Evolutionary conservation across 1,140 invertebrate genomes (phyloP), one percentile per base, ranked within the genome.

Genomic region (Rhopalosiphum padi): DNA sequence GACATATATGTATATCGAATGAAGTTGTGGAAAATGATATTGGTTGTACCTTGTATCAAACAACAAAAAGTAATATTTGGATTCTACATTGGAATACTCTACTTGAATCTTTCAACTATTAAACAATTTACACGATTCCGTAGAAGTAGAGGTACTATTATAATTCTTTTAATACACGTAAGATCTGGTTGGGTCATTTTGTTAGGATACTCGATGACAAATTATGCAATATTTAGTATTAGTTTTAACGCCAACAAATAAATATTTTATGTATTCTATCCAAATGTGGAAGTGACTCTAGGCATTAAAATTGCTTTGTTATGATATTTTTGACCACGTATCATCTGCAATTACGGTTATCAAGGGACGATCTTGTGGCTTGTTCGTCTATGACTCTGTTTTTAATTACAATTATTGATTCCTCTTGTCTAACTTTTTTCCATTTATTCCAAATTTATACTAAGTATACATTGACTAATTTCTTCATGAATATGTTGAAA

Each of bases 301-400:
- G 94, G 94, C 43, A 46, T 46, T 46, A 46, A 23, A 94, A 68
- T 94, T 94, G 86, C 60, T 87, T 60, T 94, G 94, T 85, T 95
- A 95, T 2, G 95, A 95, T 93, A 95, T 90, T 83, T 95, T 95
- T 25, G 77, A 89, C 94, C 94, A 95, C 68, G 91, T 85, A n/a
- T 94, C 95, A 94, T 95, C 94, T 53, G 94, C 94, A 88, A 94
- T 94, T 43, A 95, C 95, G 18, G 94, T 94, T 53, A 95, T 94
- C 21, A 90, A 55, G 9, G 94, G 94, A 48, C 94, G 93, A n/a
- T 94, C 41, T 41, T 41, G 3, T 41, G 41, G 41, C 94, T 91
- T 94, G 91, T 7, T 35, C 48, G 18, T 55, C 23, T 23, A 94
- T 90, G 83, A 94, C 93, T 37, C 94, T 94, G 23, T 60, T 30